A percentile compares a stretch with the other conserved stretches of the same genome.
phyloP scores from a whole-genome alignment of 2,797 vertebrate species.

The Phrynocephalus forsythii region DNA sequence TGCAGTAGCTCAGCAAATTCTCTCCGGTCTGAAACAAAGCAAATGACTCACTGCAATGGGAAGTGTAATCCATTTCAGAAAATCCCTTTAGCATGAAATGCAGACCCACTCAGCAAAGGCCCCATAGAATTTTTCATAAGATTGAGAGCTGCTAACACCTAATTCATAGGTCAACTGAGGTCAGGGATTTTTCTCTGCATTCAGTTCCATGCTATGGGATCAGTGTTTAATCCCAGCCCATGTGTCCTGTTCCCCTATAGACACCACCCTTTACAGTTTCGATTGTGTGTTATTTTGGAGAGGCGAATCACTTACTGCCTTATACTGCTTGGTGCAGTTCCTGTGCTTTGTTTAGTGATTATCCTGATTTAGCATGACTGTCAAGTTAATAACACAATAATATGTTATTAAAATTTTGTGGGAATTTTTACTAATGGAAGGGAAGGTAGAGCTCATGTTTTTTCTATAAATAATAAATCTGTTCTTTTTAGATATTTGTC shows the following conservation, averaged over 20 bases:
- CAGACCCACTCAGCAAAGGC: slow-evolving; percentile 66
- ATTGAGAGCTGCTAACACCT: slow-evolving; percentile 39
- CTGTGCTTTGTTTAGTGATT: slow-evolving; percentile 24
- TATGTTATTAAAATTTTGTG: slow-evolving; percentile 35
- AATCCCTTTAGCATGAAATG: slow-evolving; percentile 63
- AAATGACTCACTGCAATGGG: slow-evolving; percentile 64
- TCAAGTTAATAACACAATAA: slow-evolving; percentile 38
- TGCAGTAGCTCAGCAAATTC: slow-evolving; percentile 72
- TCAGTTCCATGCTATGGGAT: slow-evolving; percentile 43
- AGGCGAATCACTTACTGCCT: background rate
- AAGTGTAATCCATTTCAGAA: slow-evolving; percentile 72
- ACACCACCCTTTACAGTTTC: slow-evolving; percentile 19
- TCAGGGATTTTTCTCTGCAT: slow-evolving; percentile 30
- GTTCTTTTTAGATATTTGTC: slow-evolving; percentile 44
- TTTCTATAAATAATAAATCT: slow-evolving; percentile 53
- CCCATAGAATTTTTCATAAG: slow-evolving; percentile 49
- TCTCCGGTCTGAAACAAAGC: slow-evolving; percentile 63
- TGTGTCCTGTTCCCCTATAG: slow-evolving; percentile 30
- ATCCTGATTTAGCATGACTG: background rate
- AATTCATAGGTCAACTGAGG: slow-evolving; percentile 56
- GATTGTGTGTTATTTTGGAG: slow-evolving; percentile 1
- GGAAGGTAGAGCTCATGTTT: slow-evolving; percentile 3
- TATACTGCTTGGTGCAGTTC: slow-evolving; percentile 16
- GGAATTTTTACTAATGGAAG: slow-evolving; percentile 36
- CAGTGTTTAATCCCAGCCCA: slow-evolving; percentile 25